Evolutionary conservation across 92 coral and sea anemone genomes (phyloP).

Genomic region (Phenganax marumi): DNA sequence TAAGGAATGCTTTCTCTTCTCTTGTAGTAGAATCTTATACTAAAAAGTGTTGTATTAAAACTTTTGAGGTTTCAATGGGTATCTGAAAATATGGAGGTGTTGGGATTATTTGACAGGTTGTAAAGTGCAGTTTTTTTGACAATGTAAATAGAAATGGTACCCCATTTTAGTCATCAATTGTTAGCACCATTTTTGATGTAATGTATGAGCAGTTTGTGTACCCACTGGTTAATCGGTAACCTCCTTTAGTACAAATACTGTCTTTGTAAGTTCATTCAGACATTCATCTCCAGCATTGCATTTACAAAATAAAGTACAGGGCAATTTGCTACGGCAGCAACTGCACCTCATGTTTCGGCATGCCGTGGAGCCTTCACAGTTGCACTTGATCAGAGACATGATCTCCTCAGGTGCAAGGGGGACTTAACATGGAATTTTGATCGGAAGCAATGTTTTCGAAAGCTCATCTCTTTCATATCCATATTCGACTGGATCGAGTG

Average conservation of each 20-base stretch:
- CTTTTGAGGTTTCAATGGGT: too few species aligned
- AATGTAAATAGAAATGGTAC: slow-evolving; percentile 35
- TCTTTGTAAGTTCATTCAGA: slow-evolving; percentile 43
- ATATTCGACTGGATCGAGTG: slow-evolving; percentile 60
- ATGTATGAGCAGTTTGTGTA: not conserved
- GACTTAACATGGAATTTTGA: slow-evolving; percentile 50
- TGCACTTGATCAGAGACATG: slow-evolving; percentile 53
- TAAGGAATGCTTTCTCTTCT: too few species aligned
- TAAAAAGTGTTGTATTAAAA: too few species aligned
- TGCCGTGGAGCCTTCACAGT: slow-evolving; percentile 46
- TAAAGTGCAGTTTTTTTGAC: slow-evolving; percentile 13
- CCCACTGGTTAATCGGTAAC: slow-evolving; percentile 17
- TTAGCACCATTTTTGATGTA: slow-evolving; percentile 26
- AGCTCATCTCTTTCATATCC: slow-evolving; percentile 57
- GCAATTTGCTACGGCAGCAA: slow-evolving; percentile 52
- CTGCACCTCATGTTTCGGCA: slow-evolving; percentile 56
- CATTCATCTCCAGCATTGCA: slow-evolving; percentile 61
- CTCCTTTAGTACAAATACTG: slow-evolving; percentile 38
- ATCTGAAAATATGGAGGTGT: slow-evolving; percentile 22
- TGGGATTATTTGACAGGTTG: slow-evolving; percentile 13
- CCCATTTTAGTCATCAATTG: slow-evolving; percentile 17
- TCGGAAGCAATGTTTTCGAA: slow-evolving; percentile 52
- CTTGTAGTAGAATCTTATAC: too few species aligned
- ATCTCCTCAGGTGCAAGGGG: slow-evolving; percentile 59
- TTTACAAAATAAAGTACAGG: slow-evolving; percentile 57